These are phyloP conservation scores for Eidolon dupreanum DNA, from an alignment of 2,797 vertebrate species.

Conservation along the genomic window DNA sequence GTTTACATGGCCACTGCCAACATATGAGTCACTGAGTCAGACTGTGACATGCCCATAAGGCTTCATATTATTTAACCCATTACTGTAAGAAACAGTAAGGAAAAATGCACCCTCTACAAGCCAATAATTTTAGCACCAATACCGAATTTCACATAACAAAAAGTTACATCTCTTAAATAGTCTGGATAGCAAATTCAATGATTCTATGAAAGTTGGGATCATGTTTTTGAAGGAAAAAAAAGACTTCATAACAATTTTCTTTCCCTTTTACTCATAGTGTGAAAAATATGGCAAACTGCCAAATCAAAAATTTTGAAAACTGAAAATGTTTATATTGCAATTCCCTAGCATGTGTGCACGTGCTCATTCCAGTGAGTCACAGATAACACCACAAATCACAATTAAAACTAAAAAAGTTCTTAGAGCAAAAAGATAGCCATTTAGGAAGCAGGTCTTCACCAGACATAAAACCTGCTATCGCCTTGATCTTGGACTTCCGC, in stretches of 20 bases:
- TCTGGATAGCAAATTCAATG: background rate
- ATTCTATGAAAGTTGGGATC: background rate
- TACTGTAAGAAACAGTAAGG: background rate
- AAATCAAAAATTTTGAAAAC: background rate
- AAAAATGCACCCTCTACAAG: background rate
- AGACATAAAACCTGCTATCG: too few relatives aligned
- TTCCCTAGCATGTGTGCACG: background rate
- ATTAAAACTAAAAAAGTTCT: background rate
- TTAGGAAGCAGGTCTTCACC: too few relatives aligned
- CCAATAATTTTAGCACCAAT: background rate
- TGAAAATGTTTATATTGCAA: background rate
- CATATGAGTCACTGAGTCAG: constrained; percentile 79
- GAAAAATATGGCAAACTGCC: background rate
- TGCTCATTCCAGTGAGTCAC: background rate
- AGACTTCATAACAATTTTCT: background rate
- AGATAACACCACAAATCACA: background rate
- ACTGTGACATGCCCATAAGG: constrained; percentile 71
- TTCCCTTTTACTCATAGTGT: background rate
- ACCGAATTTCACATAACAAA: background rate
- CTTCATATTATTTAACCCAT: background rate
- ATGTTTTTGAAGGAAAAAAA: background rate
- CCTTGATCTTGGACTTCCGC: too few relatives aligned
- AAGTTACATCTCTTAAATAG: background rate
- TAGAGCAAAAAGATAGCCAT: too few relatives aligned
- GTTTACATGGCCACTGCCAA: constrained; percentile 76